Conservation (phyloP, 2,113 vertebrate species). For the Siniperca knerii region DNA sequence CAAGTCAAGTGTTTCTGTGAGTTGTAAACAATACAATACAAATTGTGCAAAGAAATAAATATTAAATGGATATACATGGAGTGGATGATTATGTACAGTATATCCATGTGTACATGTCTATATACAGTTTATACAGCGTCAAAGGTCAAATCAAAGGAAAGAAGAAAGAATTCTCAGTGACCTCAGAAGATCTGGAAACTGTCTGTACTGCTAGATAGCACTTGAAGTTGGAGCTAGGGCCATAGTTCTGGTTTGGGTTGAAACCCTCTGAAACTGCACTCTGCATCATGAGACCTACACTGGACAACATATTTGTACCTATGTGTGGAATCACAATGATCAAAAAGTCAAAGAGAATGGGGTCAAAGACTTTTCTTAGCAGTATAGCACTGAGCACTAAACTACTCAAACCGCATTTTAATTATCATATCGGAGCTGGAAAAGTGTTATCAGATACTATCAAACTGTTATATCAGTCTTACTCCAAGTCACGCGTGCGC, state of each 20-base stretch:
- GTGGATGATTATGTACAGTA: too few relatives aligned
- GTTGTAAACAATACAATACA: too few relatives aligned
- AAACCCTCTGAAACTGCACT: not conserved
- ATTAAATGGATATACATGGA: too few relatives aligned
- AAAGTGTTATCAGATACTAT: not conserved
- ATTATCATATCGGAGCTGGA: not conserved
- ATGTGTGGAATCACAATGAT: not conserved
- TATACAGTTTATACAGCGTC: too few relatives aligned
- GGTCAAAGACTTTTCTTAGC: not conserved
- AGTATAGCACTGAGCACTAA: not conserved
- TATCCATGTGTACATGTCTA: too few relatives aligned
- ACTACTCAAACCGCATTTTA: not conserved
- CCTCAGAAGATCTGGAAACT: not conserved
- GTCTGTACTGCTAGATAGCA: not conserved
- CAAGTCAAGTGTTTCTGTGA: too few relatives aligned
- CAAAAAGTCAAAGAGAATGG: not conserved
- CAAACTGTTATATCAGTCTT: slow-evolving; percentile 3
- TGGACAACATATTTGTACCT: not conserved
- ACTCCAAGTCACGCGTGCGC: not conserved
- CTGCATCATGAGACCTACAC: not conserved
- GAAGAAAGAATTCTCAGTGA: not conserved
- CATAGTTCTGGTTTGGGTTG: too few relatives aligned
- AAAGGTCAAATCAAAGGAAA: not conserved
- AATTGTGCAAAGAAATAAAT: too few relatives aligned
- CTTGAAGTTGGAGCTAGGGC: too few relatives aligned